phyloP scores from a whole-genome alignment of 2,797 vertebrate genomes.

The Decapterus maruadsi region DNA sequence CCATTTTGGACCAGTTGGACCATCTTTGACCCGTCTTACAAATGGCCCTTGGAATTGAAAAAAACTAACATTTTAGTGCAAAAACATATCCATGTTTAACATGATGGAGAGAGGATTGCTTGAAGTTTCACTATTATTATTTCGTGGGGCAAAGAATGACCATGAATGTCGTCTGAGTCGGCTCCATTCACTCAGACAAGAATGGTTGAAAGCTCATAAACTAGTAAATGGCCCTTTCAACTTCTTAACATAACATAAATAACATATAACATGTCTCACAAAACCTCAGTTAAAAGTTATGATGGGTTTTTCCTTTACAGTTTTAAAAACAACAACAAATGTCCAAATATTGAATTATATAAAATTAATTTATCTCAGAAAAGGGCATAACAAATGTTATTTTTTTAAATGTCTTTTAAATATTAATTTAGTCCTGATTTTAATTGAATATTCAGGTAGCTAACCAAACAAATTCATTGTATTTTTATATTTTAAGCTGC shows the following conservation, averaged over 20 bases:
- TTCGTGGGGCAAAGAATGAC: not conserved
- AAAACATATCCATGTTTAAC: not conserved
- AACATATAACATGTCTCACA: not conserved
- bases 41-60: not conserved
- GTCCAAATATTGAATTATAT: too few relatives aligned
- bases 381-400: too few relatives aligned
- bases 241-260: too few relatives aligned
- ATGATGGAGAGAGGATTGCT: not conserved
- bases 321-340: not conserved
- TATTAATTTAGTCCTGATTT: too few relatives aligned
- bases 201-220: not conserved
- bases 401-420: too few relatives aligned
- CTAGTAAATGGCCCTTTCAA: not conserved
- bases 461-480: too few relatives aligned
- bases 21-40: too few relatives aligned
- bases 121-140: not conserved
- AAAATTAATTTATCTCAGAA: too few relatives aligned
- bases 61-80: too few relatives aligned
- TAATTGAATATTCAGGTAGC: too few relatives aligned
- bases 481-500: too few relatives aligned
- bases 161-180: too few relatives aligned
- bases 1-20: not conserved
- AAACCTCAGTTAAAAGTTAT: not conserved
- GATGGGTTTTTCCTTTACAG: not conserved
- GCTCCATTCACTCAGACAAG: not conserved